phyloP scores from a whole-genome alignment of 2,797 vertebrate species.

The Epinephelus malabaricus region DNA sequence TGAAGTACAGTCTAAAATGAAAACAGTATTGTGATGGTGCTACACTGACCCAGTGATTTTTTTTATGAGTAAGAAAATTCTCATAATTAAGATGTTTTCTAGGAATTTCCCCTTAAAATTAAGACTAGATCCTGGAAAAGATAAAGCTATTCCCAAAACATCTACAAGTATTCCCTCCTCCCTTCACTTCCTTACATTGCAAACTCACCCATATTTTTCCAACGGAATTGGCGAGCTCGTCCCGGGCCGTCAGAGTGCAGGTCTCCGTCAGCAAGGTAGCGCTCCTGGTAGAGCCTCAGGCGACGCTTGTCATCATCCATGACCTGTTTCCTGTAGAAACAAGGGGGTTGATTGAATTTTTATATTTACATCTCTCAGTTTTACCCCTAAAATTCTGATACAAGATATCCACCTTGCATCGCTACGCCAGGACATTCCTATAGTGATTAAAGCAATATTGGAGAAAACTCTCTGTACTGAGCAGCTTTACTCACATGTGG shows the following conservation, averaged over 20 bases:
- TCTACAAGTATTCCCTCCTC: too few relatives aligned
- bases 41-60: too few relatives aligned
- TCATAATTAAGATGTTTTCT: too few relatives aligned
- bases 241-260: slow-evolving; percentile 96
- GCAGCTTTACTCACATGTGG: slow-evolving; percentile 91
- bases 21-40: too few relatives aligned
- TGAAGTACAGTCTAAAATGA: too few relatives aligned
- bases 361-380: background rate
- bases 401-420: too few relatives aligned
- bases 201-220: slow-evolving; percentile 91
- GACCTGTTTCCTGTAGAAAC: slow-evolving; percentile 90
- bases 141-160: too few relatives aligned
- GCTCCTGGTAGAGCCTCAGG: slow-evolving; percentile 95
- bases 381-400: background rate
- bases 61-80: too few relatives aligned
- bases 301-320: slow-evolving; percentile 95
- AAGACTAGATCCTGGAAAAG: too few relatives aligned
- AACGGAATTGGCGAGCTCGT: slow-evolving; percentile 93
- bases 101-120: too few relatives aligned
- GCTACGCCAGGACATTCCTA: too few relatives aligned
- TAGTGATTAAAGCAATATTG: background rate
- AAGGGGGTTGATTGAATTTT: background rate
- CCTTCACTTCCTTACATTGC: background rate
- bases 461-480: background rate
- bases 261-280: slow-evolving; percentile 95